Evolutionary conservation across 2,797 vertebrate species (phyloP).

Genomic region (Cyprinella venusta): DNA sequence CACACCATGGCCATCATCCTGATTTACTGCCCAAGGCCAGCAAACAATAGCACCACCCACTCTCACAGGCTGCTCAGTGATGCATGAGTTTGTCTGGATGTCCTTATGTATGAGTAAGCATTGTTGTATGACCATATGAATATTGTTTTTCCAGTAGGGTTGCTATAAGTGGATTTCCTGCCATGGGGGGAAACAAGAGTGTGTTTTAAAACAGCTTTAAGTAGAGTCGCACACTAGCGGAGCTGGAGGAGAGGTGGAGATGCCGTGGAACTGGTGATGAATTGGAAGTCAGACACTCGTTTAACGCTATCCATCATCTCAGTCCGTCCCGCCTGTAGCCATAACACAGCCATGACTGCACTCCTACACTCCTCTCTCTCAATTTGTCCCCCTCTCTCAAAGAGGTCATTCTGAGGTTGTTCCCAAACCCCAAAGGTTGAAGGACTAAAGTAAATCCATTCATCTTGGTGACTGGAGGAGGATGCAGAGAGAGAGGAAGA

Average conservation of each 20-base stretch:
- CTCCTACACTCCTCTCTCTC: conserved; percentile 34
- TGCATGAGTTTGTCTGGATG: conserved; percentile 18
- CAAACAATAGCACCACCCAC: conserved; percentile 63
- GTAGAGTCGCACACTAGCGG: background rate
- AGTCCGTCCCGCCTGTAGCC: conserved; percentile 36
- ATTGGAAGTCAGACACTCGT: conserved; percentile 40
- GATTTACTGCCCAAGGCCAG: conserved; percentile 69
- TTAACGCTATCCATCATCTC: conserved; percentile 42
- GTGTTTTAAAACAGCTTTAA: conserved; percentile 34
- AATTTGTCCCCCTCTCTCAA: conserved; percentile 63
- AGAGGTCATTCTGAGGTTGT: conserved; percentile 79
- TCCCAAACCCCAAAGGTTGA: conserved; percentile 71
- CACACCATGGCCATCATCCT: conserved; percentile 70
- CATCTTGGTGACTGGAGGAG: conserved; percentile 77
- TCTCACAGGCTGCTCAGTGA: conserved; percentile 44
- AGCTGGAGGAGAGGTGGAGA: background rate
- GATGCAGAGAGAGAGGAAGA: conserved; percentile 1
- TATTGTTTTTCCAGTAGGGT: conserved; percentile 42
- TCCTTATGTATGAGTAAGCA: conserved; percentile 33
- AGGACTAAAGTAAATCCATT: conserved; percentile 81
- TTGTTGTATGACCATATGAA: conserved; percentile 29
- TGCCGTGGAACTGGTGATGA: conserved; percentile 25
- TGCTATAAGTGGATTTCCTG: conserved; percentile 42
- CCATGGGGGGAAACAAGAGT: background rate
- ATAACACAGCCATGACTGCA: conserved; percentile 25